Evolutionary conservation across 2,797 vertebrate species (phyloP).

Genomic region (Alouatta caraya): DNA sequence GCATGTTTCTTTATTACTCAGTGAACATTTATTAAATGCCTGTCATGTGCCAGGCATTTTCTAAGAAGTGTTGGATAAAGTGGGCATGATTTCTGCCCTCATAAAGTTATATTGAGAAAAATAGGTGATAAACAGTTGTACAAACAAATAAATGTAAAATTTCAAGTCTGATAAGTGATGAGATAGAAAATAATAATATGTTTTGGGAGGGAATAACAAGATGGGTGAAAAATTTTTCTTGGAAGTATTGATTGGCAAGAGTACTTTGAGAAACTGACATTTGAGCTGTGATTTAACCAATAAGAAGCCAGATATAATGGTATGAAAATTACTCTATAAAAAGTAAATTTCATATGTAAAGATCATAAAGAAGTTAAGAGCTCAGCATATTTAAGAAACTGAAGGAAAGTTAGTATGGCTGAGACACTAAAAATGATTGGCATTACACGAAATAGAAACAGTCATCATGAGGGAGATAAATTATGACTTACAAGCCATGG

Average conservation of each 20-base stretch:
- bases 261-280: not conserved
- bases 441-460: not conserved
- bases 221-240: not conserved
- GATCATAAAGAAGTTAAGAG: not conserved
- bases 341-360: not conserved
- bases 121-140: not conserved
- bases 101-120: not conserved
- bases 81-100: not conserved
- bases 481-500: not conserved
- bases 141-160: conserved; percentile 21
- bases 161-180: not conserved
- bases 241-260: not conserved
- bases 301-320: not conserved
- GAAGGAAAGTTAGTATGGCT: not conserved
- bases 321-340: not conserved
- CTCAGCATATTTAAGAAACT: not conserved
- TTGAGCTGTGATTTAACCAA: not conserved
- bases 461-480: not conserved
- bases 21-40: not conserved
- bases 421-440: not conserved
- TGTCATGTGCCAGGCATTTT: not conserved
- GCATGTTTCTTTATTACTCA: not conserved
- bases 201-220: not conserved
- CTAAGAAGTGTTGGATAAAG: not conserved
- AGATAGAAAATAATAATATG: not conserved